Evolutionary conservation across 2,797 vertebrate genomes (phyloP).

Genomic region (Cephalopachus bancanus): DNA sequence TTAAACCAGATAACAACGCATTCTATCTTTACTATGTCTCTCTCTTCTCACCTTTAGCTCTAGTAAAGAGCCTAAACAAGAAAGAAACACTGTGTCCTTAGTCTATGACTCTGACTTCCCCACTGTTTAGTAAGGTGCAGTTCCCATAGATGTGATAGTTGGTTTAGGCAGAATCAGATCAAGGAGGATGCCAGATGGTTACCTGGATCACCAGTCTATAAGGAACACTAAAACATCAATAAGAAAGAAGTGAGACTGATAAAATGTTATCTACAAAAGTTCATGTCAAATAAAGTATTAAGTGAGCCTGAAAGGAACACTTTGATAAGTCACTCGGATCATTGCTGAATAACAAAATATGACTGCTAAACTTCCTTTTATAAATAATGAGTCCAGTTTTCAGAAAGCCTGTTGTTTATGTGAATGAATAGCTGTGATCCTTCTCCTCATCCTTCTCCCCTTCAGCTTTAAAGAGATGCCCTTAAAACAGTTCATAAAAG

Average conservation of each 20-base stretch:
- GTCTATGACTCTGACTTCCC: background rate
- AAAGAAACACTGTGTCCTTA: background rate
- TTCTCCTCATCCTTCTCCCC: background rate
- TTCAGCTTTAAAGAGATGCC: background rate
- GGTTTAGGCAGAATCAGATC: background rate
- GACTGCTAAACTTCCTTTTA: background rate
- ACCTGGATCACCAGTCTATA: background rate
- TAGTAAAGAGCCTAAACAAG: background rate
- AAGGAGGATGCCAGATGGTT: background rate
- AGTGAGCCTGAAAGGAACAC: background rate
- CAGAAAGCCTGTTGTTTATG: background rate
- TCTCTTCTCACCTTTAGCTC: background rate
- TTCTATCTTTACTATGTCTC: background rate
- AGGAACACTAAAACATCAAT: background rate
- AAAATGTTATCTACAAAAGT: background rate
- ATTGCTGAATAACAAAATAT: background rate
- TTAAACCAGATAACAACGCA: background rate
- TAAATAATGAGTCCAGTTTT: background rate
- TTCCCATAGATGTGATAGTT: background rate
- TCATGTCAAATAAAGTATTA: conserved; percentile 29
- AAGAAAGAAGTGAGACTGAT: background rate
- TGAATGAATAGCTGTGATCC: background rate
- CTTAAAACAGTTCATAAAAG: background rate
- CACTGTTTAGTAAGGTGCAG: background rate
- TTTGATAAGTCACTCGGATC: background rate